Percentiles rank a stretch among this genome's conserved stretches.
Evolutionary conservation across 2,888 invertebrate genomes (phyloP).

Genomic region (Pachydiplax longipennis): DNA sequence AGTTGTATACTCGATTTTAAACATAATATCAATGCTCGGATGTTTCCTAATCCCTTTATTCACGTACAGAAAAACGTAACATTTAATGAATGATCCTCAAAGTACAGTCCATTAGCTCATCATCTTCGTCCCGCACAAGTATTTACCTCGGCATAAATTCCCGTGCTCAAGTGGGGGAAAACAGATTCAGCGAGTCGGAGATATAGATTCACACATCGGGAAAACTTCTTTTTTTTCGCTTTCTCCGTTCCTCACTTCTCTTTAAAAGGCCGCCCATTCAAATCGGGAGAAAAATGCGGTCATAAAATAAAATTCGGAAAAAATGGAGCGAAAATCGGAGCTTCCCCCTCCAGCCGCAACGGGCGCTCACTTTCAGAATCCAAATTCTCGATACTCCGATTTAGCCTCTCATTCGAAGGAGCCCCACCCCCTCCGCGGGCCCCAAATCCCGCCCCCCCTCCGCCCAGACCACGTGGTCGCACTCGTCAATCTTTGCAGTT

Average conservation of each 20-base stretch:
- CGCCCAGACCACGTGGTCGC: conserved; percentile 1
- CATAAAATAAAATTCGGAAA: not conserved
- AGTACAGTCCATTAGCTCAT: not conserved
- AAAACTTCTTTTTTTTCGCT: not conserved
- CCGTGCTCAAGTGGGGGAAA: too few relatives aligned
- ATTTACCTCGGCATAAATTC: too few relatives aligned
- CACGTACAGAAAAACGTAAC: too few relatives aligned
- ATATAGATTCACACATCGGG: not conserved
- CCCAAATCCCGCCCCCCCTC: not conserved
- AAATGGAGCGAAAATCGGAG: not conserved
- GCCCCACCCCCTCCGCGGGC: not conserved
- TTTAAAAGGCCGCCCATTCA: not conserved
- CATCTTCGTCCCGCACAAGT: not conserved
- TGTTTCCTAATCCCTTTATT: too few relatives aligned
- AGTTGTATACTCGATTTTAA: too few relatives aligned
- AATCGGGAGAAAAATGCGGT: not conserved
- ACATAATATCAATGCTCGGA: too few relatives aligned
- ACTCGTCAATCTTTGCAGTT: conserved; percentile 35
- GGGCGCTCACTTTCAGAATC: not conserved
- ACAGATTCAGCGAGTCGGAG: too few relatives aligned
- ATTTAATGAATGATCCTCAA: too few relatives aligned
- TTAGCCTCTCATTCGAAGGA: not conserved
- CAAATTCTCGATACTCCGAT: conserved; percentile 1
- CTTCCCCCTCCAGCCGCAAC: not conserved
- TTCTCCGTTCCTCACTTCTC: not conserved